These are phyloP conservation scores for Falco rusticolus DNA, from an alignment of 2,797 vertebrate species.

Conservation along the genomic window DNA sequence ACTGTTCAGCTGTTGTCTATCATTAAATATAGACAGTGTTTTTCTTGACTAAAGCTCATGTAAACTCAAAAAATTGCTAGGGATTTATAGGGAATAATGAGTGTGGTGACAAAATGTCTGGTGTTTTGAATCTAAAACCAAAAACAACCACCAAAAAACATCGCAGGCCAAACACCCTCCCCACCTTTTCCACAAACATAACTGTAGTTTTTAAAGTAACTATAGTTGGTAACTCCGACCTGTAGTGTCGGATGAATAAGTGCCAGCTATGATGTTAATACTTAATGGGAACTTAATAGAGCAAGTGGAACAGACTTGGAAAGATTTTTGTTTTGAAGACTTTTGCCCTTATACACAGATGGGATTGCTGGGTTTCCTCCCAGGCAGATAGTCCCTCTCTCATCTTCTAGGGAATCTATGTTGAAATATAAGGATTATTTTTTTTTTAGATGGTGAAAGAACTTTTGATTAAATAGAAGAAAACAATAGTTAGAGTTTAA, in stretches of 20 bases:
- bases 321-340: background rate
- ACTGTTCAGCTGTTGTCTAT: background rate
- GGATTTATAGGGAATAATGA: background rate
- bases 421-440: background rate
- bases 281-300: background rate
- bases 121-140: background rate
- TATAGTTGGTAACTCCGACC: background rate
- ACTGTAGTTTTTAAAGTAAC: background rate
- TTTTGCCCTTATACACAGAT: background rate
- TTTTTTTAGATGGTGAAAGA: background rate
- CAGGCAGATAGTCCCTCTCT: background rate
- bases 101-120: background rate
- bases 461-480: background rate
- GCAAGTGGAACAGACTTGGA: rapidly evolving
- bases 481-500: background rate
- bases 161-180: rapidly evolving
- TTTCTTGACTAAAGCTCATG: background rate
- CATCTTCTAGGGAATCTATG: background rate
- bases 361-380: background rate
- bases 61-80: background rate
- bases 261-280: background rate
- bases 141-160: background rate
- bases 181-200: rapidly evolving
- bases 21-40: background rate
- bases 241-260: background rate